These are phyloP conservation scores for Sepioteuthis lessoniana DNA, from an alignment of 2,888 invertebrate species.

Conservation along the genomic window DNA sequence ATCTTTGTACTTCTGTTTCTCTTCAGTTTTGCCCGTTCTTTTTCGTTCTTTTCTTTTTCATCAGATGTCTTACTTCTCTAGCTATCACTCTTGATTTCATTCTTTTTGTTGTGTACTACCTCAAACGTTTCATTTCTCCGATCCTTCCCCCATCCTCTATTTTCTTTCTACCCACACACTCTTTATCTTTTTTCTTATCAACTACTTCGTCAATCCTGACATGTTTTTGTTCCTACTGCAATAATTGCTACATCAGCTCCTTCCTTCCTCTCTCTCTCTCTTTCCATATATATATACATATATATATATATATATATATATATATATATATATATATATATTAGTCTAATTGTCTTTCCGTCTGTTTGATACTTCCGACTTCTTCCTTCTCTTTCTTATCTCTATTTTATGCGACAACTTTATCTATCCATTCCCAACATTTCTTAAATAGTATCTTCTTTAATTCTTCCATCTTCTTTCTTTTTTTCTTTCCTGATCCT, in stretches of 20 bases:
- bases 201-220: slow-evolving; percentile 33
- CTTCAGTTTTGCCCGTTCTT: background rate
- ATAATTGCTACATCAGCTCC: background rate
- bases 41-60: background rate
- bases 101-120: background rate
- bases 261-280: background rate
- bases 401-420: too few species aligned
- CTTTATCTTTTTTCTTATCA: slow-evolving; percentile 12
- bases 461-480: too few species aligned
- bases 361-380: too few species aligned
- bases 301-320: too few species aligned
- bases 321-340: too few species aligned
- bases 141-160: background rate
- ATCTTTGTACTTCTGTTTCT: background rate
- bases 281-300: too few species aligned
- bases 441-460: too few species aligned
- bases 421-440: too few species aligned
- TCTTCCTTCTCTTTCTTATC: too few species aligned
- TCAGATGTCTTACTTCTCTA: background rate
- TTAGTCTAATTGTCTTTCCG: too few species aligned
- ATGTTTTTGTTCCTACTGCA: background rate
- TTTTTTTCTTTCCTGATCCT: background rate
- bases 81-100: background rate
- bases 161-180: background rate
- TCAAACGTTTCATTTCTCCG: background rate